Conservation (phyloP, 1,140 invertebrate species). For the Solenopsis invicta region DNA sequence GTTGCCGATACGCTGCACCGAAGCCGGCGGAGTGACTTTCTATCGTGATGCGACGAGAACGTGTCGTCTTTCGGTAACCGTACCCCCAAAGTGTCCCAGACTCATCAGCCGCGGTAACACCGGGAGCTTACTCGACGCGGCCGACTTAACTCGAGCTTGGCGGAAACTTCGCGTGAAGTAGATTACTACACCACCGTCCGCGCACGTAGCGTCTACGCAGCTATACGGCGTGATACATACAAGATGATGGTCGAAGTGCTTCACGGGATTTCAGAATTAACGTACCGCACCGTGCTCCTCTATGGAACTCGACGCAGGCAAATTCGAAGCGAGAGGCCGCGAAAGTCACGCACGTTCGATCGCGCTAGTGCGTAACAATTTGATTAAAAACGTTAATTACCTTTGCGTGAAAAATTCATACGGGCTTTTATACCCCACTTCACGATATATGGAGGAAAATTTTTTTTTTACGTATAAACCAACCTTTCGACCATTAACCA, state of each 20-base stretch:
- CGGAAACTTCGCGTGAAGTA: conserved; percentile 71
- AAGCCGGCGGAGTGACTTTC: conserved; percentile 24
- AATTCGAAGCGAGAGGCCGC: background rate
- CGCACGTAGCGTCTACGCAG: conserved; percentile 53
- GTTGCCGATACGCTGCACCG: background rate
- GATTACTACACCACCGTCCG: conserved; percentile 66
- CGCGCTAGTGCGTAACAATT: conserved; percentile 15
- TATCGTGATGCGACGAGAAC: conserved; percentile 40
- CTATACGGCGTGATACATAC: conserved; percentile 50
- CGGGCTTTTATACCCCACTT: background rate
- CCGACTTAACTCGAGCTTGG: conserved; percentile 71
- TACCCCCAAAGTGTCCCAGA: conserved; percentile 56
- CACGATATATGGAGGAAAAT: background rate
- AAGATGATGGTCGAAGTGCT: conserved; percentile 61
- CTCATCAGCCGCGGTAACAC: conserved; percentile 74
- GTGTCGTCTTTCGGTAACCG: conserved; percentile 63
- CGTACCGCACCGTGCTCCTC: conserved; percentile 48
- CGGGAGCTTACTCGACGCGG: conserved; percentile 67
- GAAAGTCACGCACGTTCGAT: conserved; percentile 1
- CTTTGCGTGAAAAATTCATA: background rate
- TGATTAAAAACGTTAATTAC: conserved; percentile 1
- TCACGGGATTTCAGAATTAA: conserved; percentile 67
- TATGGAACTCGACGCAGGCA: conserved; percentile 28
- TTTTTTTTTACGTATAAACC: conserved; percentile 35
- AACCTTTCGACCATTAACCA: background rate